Percentiles rank a stretch among this genome's conserved stretches.
Evolutionary conservation across 2,888 invertebrate genomes (phyloP).

Genomic region (Lepidochrysops patricia): DNA sequence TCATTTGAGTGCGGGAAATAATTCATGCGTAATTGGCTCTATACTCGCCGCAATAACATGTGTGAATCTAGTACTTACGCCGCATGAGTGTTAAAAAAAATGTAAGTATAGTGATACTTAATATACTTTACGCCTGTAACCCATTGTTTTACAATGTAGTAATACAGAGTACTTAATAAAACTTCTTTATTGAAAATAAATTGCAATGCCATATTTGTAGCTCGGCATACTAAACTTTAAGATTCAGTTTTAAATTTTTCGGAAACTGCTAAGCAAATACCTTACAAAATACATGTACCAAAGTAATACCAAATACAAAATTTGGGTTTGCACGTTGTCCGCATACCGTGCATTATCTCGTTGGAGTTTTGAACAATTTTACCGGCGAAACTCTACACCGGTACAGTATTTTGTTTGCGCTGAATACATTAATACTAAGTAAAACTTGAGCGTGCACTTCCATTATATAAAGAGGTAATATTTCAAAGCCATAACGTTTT

Average conservation of each 20-base stretch:
- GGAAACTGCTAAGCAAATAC: neutral
- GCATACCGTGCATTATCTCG: slow-evolving; percentile 5
- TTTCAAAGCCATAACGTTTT: slow-evolving; percentile 2
- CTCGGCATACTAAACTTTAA: neutral
- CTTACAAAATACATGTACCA: no score
- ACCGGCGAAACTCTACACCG: neutral
- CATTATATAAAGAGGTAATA: slow-evolving; percentile 8
- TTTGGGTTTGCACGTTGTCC: neutral
- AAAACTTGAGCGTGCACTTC: slow-evolving; percentile 1
- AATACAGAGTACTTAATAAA: neutral
- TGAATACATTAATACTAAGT: slow-evolving; percentile 8
- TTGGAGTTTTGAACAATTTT: slow-evolving; percentile 6
- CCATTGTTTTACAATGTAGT: no score
- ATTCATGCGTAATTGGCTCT: no score
- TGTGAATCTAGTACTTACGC: no score
- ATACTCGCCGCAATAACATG: no score
- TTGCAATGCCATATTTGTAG: neutral
- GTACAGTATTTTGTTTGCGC: neutral
- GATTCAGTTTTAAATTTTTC: neutral
- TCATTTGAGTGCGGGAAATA: no score
- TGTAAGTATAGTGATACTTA: no score
- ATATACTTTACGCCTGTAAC: no score
- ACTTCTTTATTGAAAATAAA: neutral
- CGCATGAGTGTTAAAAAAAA: no score
- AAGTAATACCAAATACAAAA: no score